Percentiles rank a stretch among this genome's conserved stretches.
phyloP scores from a whole-genome alignment of 2,888 invertebrate genomes.

The Rhimphoctona megacephalus region DNA sequence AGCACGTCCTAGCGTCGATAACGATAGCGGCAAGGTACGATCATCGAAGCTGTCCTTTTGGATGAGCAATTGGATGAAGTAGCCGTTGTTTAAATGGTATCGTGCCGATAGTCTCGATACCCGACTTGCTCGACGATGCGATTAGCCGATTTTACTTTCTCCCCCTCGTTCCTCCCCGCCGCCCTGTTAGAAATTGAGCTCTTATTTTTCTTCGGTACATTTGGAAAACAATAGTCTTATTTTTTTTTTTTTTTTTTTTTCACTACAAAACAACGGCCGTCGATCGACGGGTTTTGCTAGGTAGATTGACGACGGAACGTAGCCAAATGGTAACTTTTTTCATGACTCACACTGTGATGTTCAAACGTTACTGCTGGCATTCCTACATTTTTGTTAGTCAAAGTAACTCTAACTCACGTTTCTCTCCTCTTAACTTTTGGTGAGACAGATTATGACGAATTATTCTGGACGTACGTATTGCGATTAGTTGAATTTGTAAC shows the following conservation, averaged over 20 bases:
- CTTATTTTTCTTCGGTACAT: not conserved
- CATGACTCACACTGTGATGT: constrained; percentile 25
- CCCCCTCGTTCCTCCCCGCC: not conserved
- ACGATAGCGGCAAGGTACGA: constrained; percentile 89
- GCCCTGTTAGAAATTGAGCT: not conserved
- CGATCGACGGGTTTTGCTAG: constrained; percentile 8
- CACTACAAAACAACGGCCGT: not conserved
- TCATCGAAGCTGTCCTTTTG: constrained; percentile 89
- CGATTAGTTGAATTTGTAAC: not conserved
- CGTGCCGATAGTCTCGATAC: constrained; percentile 44
- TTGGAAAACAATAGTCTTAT: not conserved
- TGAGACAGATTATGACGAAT: constrained; percentile 13
- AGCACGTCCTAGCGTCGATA: constrained; percentile 82
- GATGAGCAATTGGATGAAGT: constrained; percentile 88
- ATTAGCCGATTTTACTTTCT: constrained; percentile 29
- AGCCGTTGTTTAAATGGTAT: constrained; percentile 64
- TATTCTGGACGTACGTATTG: not conserved
- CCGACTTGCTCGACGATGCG: constrained; percentile 33
- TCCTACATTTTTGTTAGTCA: not conserved
- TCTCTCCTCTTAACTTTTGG: not conserved
- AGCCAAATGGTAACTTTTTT: constrained; percentile 15
- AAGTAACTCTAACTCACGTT: constrained; percentile 4
- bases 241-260: not conserved
- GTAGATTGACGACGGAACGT: constrained; percentile 23
- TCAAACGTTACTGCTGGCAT: constrained; percentile 8